Percentiles rank a stretch among this genome's conserved stretches.
These are phyloP conservation scores for Thereva nobilitata DNA, from an alignment of 2,888 invertebrate species.

Conservation along the genomic window DNA sequence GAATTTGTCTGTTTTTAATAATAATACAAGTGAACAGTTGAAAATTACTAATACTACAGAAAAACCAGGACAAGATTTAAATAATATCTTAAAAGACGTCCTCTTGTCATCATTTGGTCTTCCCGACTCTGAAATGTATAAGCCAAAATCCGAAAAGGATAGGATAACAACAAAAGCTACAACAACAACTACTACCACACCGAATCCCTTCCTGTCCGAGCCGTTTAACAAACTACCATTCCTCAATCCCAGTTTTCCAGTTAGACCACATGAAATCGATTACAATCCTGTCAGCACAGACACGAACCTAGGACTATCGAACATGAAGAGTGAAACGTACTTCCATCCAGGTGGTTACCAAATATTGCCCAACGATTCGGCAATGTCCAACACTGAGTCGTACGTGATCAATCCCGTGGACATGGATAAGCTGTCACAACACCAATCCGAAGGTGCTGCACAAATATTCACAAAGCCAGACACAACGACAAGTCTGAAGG, in stretches of 20 bases:
- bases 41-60: conserved; percentile 44
- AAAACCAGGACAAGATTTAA: conserved; percentile 45
- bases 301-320: conserved; percentile 37
- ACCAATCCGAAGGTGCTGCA: conserved; percentile 36
- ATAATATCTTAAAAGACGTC: conserved; percentile 35
- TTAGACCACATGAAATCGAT: conserved; percentile 48
- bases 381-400: conserved; percentile 40
- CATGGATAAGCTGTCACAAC: conserved; percentile 35
- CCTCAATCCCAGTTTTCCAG: conserved; percentile 55
- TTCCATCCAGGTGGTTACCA: conserved; percentile 43
- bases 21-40: not conserved
- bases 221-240: conserved; percentile 56
- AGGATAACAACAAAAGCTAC: not conserved
- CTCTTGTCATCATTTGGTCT: conserved; percentile 22
- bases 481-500: conserved; percentile 47
- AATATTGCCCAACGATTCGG: conserved; percentile 38
- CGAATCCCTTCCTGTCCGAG: conserved; percentile 51
- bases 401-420: conserved; percentile 43
- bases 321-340: conserved; percentile 31
- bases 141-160: not conserved
- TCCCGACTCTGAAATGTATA: not conserved
- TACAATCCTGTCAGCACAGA: conserved; percentile 43
- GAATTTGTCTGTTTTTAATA: not conserved
- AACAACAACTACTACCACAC: conserved; percentile 29
- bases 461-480: conserved; percentile 43